phyloP scores from a whole-genome alignment of 2,113 vertebrate genomes.

The Pluvianellus socialis region DNA sequence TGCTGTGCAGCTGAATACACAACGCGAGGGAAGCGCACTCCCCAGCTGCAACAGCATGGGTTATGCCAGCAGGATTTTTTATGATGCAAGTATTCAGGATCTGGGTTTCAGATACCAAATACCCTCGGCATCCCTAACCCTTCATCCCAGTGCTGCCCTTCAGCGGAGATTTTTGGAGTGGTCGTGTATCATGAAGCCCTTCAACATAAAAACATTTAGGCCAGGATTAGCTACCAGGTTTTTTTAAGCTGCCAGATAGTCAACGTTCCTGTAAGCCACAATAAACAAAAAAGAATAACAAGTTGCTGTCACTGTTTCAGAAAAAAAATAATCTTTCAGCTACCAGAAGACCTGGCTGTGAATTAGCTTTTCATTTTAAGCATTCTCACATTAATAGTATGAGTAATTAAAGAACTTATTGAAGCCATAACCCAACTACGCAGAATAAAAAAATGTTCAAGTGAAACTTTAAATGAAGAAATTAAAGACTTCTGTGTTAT shows the following conservation, averaged over 20 bases:
- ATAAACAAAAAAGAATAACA: neutral
- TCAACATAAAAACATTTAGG: neutral
- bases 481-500: neutral
- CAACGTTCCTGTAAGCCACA: neutral
- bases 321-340: neutral
- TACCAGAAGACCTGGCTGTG: neutral
- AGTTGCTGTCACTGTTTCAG: neutral
- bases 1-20: no score
- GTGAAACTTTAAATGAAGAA: neutral
- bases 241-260: neutral
- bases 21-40: neutral
- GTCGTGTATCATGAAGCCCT: neutral
- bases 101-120: neutral
- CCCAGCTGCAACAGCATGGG: no score
- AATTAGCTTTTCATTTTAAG: neutral
- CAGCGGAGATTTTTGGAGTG: neutral
- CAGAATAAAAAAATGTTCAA: neutral
- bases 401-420: slow-evolving; percentile 12
- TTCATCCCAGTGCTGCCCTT: neutral
- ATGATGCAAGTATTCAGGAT: neutral
- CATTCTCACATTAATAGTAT: neutral
- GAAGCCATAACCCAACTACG: neutral
- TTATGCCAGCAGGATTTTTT: neutral
- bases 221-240: neutral
- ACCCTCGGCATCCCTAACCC: neutral